Conservation (phyloP, 2,888 invertebrate genomes). For the Aphidius colemani region DNA sequence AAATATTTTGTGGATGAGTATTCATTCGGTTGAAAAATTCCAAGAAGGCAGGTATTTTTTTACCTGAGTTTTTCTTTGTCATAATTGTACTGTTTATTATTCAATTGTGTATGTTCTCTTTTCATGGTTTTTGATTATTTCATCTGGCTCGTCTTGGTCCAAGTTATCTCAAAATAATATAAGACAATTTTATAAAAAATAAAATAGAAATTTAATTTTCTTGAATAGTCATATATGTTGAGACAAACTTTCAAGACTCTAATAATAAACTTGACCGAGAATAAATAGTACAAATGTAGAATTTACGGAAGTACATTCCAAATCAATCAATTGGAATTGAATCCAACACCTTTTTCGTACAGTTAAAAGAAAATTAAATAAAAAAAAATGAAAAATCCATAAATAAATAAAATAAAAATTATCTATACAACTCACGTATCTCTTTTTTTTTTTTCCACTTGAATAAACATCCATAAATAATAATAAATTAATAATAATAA, state of each 20-base stretch:
- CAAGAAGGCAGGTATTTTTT: neutral
- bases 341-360: neutral
- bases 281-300: neutral
- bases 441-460: slow-evolving; percentile 13
- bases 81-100: neutral
- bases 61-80: neutral
- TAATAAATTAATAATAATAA: neutral
- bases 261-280: neutral
- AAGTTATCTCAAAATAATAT: neutral
- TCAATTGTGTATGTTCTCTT: neutral
- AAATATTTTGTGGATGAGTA: no score
- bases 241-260: no score
- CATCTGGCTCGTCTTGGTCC: neutral
- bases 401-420: slow-evolving; percentile 3
- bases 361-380: slow-evolving; percentile 5
- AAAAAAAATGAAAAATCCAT: neutral
- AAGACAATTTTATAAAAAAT: neutral
- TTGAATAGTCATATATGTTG: no score
- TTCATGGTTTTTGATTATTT: neutral
- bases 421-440: slow-evolving; percentile 3
- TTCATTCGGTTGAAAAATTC: neutral
- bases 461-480: neutral
- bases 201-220: no score
- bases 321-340: neutral
- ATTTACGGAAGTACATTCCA: neutral